phyloP scores from a whole-genome alignment of 1,140 invertebrate genomes.

The Archegozetes longisetosus region DNA sequence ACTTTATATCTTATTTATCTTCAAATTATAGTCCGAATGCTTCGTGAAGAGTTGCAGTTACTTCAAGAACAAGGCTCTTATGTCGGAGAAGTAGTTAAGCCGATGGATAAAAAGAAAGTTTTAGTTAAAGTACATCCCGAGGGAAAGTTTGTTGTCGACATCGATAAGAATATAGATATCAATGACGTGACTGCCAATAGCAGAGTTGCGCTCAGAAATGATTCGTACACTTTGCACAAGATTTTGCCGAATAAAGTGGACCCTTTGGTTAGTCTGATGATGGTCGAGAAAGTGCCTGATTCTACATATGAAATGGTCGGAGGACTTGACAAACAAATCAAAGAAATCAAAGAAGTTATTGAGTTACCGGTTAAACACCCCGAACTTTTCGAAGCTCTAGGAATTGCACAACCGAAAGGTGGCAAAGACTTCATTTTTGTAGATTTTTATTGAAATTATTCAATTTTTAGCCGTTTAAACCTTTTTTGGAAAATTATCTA shows the following conservation, averaged over 20 bases:
- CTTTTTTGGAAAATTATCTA: background rate
- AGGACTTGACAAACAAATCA: constrained; percentile 97
- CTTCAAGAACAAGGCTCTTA: constrained; percentile 99
- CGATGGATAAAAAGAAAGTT: constrained; percentile 99
- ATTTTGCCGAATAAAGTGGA: constrained; percentile 99
- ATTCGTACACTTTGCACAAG: constrained; percentile 97
- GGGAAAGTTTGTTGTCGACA: constrained; percentile 98
- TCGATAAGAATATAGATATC: constrained; percentile 99
- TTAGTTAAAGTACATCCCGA: constrained; percentile 99
- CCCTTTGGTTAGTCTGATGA: constrained; percentile 98
- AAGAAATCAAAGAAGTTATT: constrained; percentile 99
- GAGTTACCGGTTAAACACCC: constrained; percentile 99
- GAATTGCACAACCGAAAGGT: constrained; percentile 95
- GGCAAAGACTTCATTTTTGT: too few species aligned
- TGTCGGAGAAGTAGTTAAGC: constrained; percentile 98
- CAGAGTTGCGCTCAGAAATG: constrained; percentile 90
- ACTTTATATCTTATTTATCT: constrained; percentile 5
- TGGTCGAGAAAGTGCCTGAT: constrained; percentile 99
- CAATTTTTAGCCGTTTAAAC: background rate
- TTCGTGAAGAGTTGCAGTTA: constrained; percentile 91
- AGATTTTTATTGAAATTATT: constrained; percentile 4
- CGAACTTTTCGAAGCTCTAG: constrained; percentile 95
- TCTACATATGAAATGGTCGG: constrained; percentile 99
- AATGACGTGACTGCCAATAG: constrained; percentile 95
- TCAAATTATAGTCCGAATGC: constrained; percentile 62